Base-by-base conservation (phyloP, 1,140 invertebrate genomes). In the Drosophila leontia region DNA sequence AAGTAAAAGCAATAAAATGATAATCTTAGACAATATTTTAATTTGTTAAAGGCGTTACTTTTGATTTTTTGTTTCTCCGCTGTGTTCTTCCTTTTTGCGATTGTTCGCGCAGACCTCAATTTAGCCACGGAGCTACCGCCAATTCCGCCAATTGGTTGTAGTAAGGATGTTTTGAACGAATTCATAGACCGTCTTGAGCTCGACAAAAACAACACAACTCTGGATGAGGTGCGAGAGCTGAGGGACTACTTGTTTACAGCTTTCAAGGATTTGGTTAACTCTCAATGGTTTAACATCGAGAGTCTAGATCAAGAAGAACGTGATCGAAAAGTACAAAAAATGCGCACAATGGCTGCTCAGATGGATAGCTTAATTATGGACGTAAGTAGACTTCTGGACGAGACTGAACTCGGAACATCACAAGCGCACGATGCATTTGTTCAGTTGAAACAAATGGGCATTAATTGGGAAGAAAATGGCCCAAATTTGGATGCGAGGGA, bases 171-270 rank as follows among this genome's bases (percentile, higher is more conserved):
- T 2, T 91, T 0, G n/a, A 1, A 4, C 26, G 50, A 13, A 23
- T 90, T 84, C 17, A 32, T 91, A 5, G 44, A 76, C 11, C 7
- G 67, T 6, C 39, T 81, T n/a, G 32, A 80, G 15, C 1, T 77
- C 1, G 7, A 1, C 8, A 9, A 19, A 12, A 57, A 58, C 13
- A 44, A 50, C 23, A 41, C 13, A 7, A 41, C 47, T 12, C 13
- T 88, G 37, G 12, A 4, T 3, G 35, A 50, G 8, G 5, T 79
- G 13, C 75, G 86, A 9, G n/a, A 59, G 29, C 29, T 74, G 6
- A 68, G 75, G 2, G 58, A 68, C 26, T 85, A 86, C 68, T 55
- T 91, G 15, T 7, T 71, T 1, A 41, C 13, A 19, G 78, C 75
- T 0, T 91, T 75, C n/a, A 35, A 12, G 7, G 13, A 58, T 2